phyloP scores from a whole-genome alignment of 2,113 vertebrate genomes.

The Nothobranchius kuhntae region DNA sequence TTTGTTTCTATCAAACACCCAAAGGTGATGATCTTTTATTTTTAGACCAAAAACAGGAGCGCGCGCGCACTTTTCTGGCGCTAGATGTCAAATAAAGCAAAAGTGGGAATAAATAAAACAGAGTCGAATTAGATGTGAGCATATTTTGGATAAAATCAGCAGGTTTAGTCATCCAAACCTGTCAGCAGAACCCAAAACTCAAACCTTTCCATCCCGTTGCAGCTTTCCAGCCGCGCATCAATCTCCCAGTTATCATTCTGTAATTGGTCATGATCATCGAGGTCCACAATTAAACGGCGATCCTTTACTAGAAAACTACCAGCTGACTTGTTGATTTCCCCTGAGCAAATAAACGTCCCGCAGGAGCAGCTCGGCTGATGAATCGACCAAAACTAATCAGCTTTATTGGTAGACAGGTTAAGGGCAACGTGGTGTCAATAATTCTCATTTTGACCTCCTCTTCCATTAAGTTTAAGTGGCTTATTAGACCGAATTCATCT shows the following conservation, averaged over 20 bases:
- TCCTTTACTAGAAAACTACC: conserved; percentile 79
- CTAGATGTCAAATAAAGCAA: no score
- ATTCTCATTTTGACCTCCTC: conserved; percentile 90
- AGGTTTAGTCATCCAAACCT: no score
- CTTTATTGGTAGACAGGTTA: conserved; percentile 99
- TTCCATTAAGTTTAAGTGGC: conserved; percentile 91
- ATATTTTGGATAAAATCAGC: no score
- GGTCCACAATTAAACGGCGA: conserved; percentile 73
- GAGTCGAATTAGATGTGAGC: no score
- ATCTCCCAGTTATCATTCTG: conserved; percentile 72
- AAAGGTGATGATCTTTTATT: background rate
- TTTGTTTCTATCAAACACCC: conserved; percentile 10
- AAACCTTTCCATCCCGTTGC: background rate
- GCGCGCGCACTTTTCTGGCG: no score
- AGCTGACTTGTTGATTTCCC: conserved; percentile 97
- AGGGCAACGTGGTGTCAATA: conserved; percentile 93
- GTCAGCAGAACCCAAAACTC: background rate
- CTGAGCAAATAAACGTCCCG: conserved; percentile 90
- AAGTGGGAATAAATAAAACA: no score
- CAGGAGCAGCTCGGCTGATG: conserved; percentile 88
- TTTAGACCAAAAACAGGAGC: no score
- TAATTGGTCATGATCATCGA: conserved; percentile 79
- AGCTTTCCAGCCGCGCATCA: conserved; percentile 51
- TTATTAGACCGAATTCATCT: conserved; percentile 88
- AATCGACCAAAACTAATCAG: conserved; percentile 98